These are phyloP conservation scores for Melanerpes formicivorus DNA, from an alignment of 2,113 vertebrate species.

Conservation along the genomic window DNA sequence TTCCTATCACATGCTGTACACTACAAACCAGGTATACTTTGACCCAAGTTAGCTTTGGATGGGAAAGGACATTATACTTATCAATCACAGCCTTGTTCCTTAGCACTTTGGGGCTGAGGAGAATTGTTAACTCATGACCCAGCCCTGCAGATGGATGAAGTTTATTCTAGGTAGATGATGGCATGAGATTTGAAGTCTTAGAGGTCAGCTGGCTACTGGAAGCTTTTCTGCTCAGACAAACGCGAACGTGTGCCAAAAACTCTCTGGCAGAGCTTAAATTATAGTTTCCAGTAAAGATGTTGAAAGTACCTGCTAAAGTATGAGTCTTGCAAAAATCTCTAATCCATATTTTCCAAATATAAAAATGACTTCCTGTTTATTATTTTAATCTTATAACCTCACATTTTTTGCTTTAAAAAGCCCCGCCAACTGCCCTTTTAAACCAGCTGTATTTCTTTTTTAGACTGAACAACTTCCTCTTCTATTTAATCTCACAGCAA, in stretches of 20 bases:
- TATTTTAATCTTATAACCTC: constrained; percentile 66
- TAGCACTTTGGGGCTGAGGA: background rate
- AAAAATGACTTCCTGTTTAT: constrained; percentile 66
- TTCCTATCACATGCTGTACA: accelerated
- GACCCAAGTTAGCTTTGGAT: background rate
- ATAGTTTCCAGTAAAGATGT: constrained; percentile 65
- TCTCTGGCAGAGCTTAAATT: constrained; percentile 52
- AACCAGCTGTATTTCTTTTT: constrained; percentile 36
- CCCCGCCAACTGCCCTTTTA: background rate
- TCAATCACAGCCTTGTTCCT: background rate
- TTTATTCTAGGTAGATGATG: background rate
- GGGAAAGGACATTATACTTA: background rate
- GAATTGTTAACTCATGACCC: background rate
- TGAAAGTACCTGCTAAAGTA: constrained; percentile 40
- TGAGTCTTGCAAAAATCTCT: constrained; percentile 56
- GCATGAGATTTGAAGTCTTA: background rate
- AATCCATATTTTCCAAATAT: constrained; percentile 72
- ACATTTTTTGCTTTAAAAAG: constrained; percentile 70
- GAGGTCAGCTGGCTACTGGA: background rate
- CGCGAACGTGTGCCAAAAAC: background rate
- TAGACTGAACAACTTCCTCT: background rate
- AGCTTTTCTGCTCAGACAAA: background rate
- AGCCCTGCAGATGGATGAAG: background rate
- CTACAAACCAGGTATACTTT: background rate
- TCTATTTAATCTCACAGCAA: constrained; percentile 16